phyloP scores from a whole-genome alignment of 1,140 invertebrate genomes.

The Eubasilissa regina region DNA sequence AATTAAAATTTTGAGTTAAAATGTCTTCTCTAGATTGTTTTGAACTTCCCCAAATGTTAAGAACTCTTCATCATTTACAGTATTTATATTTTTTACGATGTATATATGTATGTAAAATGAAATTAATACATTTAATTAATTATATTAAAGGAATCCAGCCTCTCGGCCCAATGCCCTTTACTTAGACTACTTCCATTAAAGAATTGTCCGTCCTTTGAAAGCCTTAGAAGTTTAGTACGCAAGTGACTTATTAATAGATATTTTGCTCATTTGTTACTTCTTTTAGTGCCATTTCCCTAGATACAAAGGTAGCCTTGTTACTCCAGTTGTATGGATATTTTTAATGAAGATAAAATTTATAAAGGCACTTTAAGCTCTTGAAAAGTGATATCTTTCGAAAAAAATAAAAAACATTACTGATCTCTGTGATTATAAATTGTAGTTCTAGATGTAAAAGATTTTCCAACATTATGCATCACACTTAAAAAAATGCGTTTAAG shows the following conservation, averaged over 20 bases:
- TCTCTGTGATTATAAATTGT: conserved; percentile 42
- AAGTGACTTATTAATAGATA: not conserved
- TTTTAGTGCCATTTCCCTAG: conserved; percentile 36
- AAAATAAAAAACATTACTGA: conserved; percentile 19
- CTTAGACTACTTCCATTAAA: conserved; percentile 6
- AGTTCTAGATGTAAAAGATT: conserved; percentile 15
- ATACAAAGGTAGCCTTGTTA: not conserved
- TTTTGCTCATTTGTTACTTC: not conserved
- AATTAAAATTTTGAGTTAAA: too few relatives aligned
- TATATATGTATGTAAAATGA: conserved; percentile 13
- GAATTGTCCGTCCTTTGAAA: conserved; percentile 22
- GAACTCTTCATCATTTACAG: not conserved
- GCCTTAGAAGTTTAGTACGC: conserved; percentile 34
- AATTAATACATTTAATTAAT: not conserved
- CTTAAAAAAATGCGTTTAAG: not conserved
- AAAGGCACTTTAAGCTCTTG: not conserved
- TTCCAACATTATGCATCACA: conserved; percentile 20
- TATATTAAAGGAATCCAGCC: not conserved
- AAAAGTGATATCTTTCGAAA: not conserved
- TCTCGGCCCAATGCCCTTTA: not conserved
- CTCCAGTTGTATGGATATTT: not conserved
- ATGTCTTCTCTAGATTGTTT: too few relatives aligned
- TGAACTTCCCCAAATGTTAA: too few relatives aligned
- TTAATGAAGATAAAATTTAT: not conserved
- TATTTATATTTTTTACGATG: conserved; percentile 28